These are phyloP conservation scores for Limonius californicus DNA, from an alignment of 1,140 invertebrate species.

Conservation along the genomic window DNA sequence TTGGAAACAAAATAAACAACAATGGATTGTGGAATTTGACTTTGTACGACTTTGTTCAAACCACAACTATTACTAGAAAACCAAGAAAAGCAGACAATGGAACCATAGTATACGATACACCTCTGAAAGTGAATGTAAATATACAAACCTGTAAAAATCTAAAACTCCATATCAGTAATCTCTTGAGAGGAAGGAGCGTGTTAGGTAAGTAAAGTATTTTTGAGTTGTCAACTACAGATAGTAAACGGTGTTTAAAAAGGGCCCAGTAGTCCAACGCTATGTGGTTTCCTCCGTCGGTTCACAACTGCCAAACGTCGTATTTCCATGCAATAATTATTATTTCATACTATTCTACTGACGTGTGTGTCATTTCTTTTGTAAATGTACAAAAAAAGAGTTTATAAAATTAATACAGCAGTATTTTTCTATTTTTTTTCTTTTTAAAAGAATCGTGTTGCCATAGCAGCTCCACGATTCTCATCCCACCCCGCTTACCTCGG, in stretches of 20 bases:
- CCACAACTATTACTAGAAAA: conserved; percentile 63
- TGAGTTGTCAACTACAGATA: conserved; percentile 10
- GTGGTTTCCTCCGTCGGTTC: too few species aligned
- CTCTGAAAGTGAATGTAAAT: conserved; percentile 62
- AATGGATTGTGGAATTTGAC: conserved; percentile 69
- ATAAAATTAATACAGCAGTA: too few species aligned
- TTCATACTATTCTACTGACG: too few species aligned
- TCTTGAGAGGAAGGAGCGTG: conserved; percentile 59
- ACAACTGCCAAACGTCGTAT: too few species aligned
- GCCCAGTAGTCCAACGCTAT: not conserved
- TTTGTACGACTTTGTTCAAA: conserved; percentile 71
- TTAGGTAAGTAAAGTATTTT: conserved; percentile 64
- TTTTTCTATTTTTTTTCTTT: too few species aligned
- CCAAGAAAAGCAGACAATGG: conserved; percentile 45
- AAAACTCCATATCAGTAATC: conserved; percentile 71
- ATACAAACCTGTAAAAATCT: conserved; percentile 70
- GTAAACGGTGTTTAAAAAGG: not conserved
- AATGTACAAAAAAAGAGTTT: too few species aligned
- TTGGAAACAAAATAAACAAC: conserved; percentile 58
- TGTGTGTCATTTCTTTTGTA: too few species aligned
- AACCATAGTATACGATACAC: conserved; percentile 45
- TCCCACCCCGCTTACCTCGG: too few species aligned
- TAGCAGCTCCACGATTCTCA: too few species aligned
- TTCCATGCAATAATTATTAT: too few species aligned
- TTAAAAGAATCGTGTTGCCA: too few species aligned